These are phyloP conservation scores for Drosophila carrolli DNA, from an alignment of 1,140 invertebrate genomes.

Conservation along the genomic window DNA sequence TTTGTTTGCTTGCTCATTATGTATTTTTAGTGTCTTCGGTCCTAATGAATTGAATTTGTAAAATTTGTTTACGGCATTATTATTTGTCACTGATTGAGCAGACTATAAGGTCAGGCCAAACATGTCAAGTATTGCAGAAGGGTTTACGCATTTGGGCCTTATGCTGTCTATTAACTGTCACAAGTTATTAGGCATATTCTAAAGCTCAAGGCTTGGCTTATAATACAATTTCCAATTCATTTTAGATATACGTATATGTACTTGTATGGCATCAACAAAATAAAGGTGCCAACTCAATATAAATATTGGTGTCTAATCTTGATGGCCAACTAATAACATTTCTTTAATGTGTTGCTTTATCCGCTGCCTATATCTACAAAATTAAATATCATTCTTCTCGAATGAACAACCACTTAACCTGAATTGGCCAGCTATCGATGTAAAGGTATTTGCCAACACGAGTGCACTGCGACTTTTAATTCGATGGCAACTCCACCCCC, in stretches of 20 bases:
- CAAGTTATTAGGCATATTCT: neutral
- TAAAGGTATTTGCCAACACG: conserved; percentile 21
- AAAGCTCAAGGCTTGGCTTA: too few relatives aligned
- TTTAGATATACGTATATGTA: too few relatives aligned
- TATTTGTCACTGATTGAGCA: conserved; percentile 24
- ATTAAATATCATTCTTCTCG: conserved; percentile 2
- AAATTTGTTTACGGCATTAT: conserved; percentile 2
- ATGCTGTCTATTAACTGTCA: neutral
- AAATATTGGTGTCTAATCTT: neutral
- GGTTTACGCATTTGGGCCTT: neutral
- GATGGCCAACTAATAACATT: neutral
- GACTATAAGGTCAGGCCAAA: conserved; percentile 7
- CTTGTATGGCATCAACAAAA: too few relatives aligned
- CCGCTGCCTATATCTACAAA: neutral
- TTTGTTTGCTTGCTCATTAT: conserved; percentile 7
- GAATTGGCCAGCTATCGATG: conserved; percentile 20
- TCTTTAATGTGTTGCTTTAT: neutral
- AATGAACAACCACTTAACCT: conserved; percentile 11
- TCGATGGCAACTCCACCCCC: neutral
- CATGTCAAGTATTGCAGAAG: neutral
- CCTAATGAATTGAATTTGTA: conserved; percentile 5
- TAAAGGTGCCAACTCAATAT: neutral
- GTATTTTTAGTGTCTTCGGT: neutral
- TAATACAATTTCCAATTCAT: too few relatives aligned
- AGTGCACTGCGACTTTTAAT: conserved; percentile 7